phyloP scores from a whole-genome alignment of 2,888 invertebrate genomes.

The Torymus texanus region DNA sequence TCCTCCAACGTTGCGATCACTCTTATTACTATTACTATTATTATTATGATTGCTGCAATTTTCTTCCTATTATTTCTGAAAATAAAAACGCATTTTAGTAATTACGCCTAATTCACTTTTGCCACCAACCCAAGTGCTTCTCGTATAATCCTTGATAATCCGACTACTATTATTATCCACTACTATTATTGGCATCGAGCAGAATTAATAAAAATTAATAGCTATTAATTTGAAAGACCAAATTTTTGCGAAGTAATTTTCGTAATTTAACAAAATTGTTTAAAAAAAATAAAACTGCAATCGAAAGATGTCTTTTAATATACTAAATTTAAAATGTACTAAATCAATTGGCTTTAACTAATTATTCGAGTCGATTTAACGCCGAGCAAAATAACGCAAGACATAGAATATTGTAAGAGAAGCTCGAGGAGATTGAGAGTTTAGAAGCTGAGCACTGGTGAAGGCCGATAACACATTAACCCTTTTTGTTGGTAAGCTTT shows the following conservation, averaged over 20 bases:
- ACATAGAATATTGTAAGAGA: constrained; percentile 18
- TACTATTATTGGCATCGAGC: not conserved
- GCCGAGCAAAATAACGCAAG: constrained; percentile 21
- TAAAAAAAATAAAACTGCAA: too few species aligned
- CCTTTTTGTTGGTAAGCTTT: constrained; percentile 72
- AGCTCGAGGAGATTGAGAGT: constrained; percentile 40
- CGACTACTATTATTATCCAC: constrained; percentile 24
- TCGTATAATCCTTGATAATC: constrained; percentile 28
- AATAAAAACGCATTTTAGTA: constrained; percentile 52
- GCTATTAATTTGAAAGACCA: constrained; percentile 24
- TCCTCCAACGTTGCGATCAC: constrained; percentile 6
- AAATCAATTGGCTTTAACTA: constrained; percentile 46
- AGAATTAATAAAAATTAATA: constrained; percentile 31
- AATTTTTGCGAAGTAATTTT: not conserved
- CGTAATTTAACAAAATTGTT: not conserved
- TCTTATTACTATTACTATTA: constrained; percentile 18
- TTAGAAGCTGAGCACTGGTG: constrained; percentile 63
- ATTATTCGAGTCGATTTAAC: constrained; percentile 37
- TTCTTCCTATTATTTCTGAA: constrained; percentile 25
- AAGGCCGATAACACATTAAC: constrained; percentile 73
- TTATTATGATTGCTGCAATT: constrained; percentile 33
- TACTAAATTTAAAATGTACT: not conserved
- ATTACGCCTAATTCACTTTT: constrained; percentile 50
- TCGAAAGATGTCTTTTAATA: too few species aligned
- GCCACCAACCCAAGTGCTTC: constrained; percentile 35